Conservation (phyloP, 92 coral and sea anemone genomes). For the Ricordea florida region DNA sequence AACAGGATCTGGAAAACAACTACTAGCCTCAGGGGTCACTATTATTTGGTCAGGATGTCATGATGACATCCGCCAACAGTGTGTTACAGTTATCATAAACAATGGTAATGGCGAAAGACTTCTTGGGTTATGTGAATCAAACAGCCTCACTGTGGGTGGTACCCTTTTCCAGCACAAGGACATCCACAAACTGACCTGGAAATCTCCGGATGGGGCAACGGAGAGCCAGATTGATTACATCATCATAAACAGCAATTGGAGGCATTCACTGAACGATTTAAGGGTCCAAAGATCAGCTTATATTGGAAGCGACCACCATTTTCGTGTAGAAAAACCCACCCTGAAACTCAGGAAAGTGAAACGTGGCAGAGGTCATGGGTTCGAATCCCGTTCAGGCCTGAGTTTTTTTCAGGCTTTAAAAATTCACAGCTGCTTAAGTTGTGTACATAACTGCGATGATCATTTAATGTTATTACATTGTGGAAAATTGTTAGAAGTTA, state of each 20-base stretch:
- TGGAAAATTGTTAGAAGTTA: not conserved
- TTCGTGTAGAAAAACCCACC: not conserved
- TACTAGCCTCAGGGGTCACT: not conserved
- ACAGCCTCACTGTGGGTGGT: conserved; percentile 19
- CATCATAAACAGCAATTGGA: conserved; percentile 22
- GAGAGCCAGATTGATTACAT: conserved; percentile 28
- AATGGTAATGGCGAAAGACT: conserved; percentile 14
- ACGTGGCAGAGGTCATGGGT: not conserved
- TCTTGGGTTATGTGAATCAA: conserved; percentile 11
- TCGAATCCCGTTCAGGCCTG: not conserved
- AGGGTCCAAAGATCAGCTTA: conserved; percentile 7
- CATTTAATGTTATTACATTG: no score
- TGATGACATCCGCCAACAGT: not conserved
- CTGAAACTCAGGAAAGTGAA: not conserved
- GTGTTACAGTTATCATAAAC: not conserved
- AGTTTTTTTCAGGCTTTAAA: not conserved
- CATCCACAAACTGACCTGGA: conserved; percentile 21
- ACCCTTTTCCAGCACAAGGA: conserved; percentile 32
- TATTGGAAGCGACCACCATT: conserved; percentile 20
- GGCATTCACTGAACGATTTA: conserved; percentile 30
- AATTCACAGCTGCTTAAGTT: not conserved
- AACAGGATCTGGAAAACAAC: not conserved
- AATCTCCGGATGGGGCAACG: conserved; percentile 26
- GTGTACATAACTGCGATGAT: no score
- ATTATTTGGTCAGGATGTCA: not conserved